Percentiles rank a stretch among this genome's conserved stretches.
Conservation (phyloP, 1,140 invertebrate genomes). For the Teleogryllus occipitalis region DNA sequence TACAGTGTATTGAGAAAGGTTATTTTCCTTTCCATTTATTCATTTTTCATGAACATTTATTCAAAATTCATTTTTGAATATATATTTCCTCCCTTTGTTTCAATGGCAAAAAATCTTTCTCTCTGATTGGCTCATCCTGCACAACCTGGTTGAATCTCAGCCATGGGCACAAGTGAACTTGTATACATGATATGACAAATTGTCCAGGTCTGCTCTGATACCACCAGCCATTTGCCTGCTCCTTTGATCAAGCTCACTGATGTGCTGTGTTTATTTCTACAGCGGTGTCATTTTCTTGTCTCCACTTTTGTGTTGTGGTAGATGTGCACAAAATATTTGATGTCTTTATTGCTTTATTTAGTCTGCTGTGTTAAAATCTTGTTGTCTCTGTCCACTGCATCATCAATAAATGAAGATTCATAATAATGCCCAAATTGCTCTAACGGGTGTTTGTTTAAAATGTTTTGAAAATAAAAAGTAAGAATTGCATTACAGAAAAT, state of each 20-base stretch:
- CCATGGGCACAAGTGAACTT: not conserved
- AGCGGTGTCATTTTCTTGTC: slow-evolving; percentile 1
- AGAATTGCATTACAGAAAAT: not conserved
- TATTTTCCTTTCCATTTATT: not conserved
- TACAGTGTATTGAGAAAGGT: not conserved
- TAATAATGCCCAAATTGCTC: not conserved
- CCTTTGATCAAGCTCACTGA: not conserved
- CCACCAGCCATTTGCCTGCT: not conserved
- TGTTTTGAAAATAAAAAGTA: not conserved
- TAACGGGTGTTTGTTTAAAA: not conserved
- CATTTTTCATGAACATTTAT: not conserved
- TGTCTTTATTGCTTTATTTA: not conserved
- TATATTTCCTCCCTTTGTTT: not conserved
- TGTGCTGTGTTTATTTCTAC: not conserved
- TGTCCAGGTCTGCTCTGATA: not conserved
- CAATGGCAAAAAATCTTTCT: not conserved
- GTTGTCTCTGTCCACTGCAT: not conserved
- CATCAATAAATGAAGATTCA: not conserved
- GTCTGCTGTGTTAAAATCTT: not conserved
- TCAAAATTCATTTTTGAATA: not conserved
- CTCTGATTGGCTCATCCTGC: not conserved
- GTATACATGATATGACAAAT: not conserved
- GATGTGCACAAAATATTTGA: not conserved
- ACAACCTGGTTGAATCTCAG: not conserved
- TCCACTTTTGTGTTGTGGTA: slow-evolving; percentile 1